Evolutionary conservation across 2,797 vertebrate species (phyloP).

Genomic region (Cheirogaleus major): DNA sequence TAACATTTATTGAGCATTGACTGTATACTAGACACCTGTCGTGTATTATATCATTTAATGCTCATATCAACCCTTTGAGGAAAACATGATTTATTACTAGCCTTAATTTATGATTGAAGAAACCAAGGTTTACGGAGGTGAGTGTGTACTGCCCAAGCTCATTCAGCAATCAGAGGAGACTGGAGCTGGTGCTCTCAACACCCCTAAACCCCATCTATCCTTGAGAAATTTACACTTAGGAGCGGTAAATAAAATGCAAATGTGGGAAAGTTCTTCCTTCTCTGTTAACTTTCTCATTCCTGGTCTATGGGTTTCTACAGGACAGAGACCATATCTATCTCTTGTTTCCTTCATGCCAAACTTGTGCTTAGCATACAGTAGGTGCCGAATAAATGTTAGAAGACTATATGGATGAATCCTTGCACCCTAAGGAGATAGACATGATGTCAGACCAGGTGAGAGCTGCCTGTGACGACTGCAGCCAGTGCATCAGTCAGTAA

Average conservation of each 20-base stretch:
- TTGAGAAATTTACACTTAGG: neutral
- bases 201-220: neutral
- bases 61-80: neutral
- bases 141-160: constrained; percentile 3
- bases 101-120: neutral
- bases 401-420: neutral
- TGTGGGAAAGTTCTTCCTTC: neutral
- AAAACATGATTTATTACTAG: neutral
- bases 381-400: constrained; percentile 56
- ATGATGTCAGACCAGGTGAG: neutral
- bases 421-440: neutral
- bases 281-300: neutral
- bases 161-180: constrained; percentile 7
- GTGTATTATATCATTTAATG: neutral
- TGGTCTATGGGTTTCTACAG: neutral
- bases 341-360: neutral
- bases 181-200: neutral
- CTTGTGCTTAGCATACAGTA: neutral
- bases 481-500: neutral
- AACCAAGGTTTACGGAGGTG: neutral
- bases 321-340: neutral
- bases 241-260: neutral
- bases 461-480: neutral
- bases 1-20: neutral
- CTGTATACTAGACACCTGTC: neutral